Evolutionary conservation across 1,140 invertebrate genomes (phyloP), one percentile per base, ranked within the genome.

Genomic region (Phenacoccus solenopsis): DNA sequence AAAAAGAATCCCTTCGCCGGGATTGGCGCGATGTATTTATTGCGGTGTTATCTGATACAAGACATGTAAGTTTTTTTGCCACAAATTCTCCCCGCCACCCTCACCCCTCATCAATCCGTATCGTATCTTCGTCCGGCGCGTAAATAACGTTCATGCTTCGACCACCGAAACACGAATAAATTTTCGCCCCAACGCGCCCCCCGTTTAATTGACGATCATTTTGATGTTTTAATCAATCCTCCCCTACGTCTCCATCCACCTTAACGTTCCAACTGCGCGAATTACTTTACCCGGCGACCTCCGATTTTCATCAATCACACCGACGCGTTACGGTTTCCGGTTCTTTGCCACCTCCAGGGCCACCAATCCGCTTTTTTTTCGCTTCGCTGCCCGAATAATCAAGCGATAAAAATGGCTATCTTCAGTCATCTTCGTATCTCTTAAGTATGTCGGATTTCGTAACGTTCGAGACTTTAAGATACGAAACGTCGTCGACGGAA

Each of bases 31-130:
- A 64, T 27, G 59, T 64, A 64, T 64, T 64, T 64, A 64, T 64
- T 64, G 59, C 59, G 59, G n/a, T 64, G 59, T 64, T 64, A 64
- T 64, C 59, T 64, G 59, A 64, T 64, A 64, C 59, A 64, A 64
- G 59, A 64, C 59, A 64, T 64, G 59, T 64, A 27, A 64, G 22
- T 10, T 25, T 64, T 64, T 64, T 64, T 64, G 13, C 38, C 12
- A 10, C 16, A 49, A 32, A 32, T 13, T 13, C 30, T n/a, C 38
- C 38, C 38, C 5, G 3, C 5, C 38, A 9, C 38, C 38, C 16
- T 2, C 38, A 9, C 38, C 38, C 38, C 3, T 5, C 5, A 49
- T n/a, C 5, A 49, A 7, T 32, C 30, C 13, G 30, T 13, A 32
- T 13, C 30, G 5, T 32, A 32, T 13, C 30, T 5, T 32, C 30